Evolutionary conservation across 2,113 vertebrate species (phyloP).

Genomic region (Laterallus jamaicensis): DNA sequence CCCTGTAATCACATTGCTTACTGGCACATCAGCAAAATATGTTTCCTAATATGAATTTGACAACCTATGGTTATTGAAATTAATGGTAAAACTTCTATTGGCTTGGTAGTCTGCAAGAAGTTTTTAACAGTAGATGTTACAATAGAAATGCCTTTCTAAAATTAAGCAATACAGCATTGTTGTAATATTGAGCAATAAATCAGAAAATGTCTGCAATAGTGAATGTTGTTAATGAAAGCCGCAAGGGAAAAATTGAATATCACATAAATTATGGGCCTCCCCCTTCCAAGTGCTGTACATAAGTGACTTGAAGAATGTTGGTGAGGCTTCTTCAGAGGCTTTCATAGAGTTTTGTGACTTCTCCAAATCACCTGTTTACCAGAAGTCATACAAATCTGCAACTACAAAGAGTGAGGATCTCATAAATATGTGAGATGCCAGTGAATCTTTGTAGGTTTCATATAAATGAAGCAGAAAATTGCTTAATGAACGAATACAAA

Average conservation of each 20-base stretch:
- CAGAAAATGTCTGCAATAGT: not conserved
- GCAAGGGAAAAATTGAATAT: not conserved
- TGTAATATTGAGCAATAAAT: not conserved
- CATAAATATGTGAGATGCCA: not conserved
- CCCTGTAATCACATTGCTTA: not conserved
- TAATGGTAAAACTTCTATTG: not conserved
- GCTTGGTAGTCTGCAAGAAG: not conserved
- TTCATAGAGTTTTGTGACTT: not conserved
- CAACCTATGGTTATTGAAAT: not conserved
- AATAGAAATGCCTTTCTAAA: not conserved
- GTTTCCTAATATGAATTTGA: not conserved
- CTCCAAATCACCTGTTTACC: not conserved
- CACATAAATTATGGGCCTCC: not conserved
- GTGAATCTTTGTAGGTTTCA: not conserved
- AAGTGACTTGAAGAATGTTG: not conserved
- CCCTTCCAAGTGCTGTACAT: not conserved
- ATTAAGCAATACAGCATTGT: not conserved
- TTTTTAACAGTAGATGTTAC: not conserved
- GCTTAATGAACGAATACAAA: not conserved
- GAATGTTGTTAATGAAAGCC: not conserved
- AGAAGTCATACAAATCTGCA: not conserved
- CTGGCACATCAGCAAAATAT: not conserved
- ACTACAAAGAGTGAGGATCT: not conserved
- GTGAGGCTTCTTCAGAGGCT: not conserved
- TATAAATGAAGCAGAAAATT: constrained; percentile 1